These are phyloP conservation scores for Venturia canescens DNA, from an alignment of 1,140 invertebrate genomes.

Conservation along the genomic window DNA sequence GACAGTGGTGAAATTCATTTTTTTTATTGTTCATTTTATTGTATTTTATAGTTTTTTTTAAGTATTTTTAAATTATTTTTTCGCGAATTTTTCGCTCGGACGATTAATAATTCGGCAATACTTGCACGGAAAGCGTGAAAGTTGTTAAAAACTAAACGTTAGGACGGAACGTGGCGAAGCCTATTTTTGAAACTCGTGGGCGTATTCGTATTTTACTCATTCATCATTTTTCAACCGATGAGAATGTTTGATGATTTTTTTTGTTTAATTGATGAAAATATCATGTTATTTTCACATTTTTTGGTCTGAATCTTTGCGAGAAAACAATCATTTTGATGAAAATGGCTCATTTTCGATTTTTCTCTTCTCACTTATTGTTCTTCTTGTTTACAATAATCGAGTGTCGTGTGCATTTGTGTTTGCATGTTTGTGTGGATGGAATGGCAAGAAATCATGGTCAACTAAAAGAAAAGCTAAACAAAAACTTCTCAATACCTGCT, in stretches of 20 bases:
- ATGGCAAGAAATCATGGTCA: conserved; percentile 34
- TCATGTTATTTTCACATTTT: too few species aligned
- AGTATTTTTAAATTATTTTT: not conserved
- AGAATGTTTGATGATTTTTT: too few species aligned
- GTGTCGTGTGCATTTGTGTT: conserved; percentile 39
- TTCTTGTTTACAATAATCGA: too few species aligned
- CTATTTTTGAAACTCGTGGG: not conserved
- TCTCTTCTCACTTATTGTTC: not conserved
- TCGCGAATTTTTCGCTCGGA: not conserved
- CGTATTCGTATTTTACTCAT: not conserved
- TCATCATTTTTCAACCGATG: not conserved
- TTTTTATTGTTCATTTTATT: too few species aligned
- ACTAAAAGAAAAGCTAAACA: conserved; percentile 36
- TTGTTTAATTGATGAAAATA: too few species aligned
- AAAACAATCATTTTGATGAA: not conserved
- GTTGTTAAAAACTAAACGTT: not conserved
- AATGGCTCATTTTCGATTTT: not conserved
- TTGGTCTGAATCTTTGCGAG: not conserved
- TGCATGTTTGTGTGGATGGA: conserved; percentile 39
- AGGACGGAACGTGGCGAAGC: conserved; percentile 20
- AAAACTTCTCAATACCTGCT: conserved; percentile 53
- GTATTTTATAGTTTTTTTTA: not conserved
- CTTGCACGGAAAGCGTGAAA: conserved; percentile 4
- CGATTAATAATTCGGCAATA: not conserved
- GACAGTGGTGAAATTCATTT: not conserved